Conservation (phyloP, 2,113 vertebrate species). For the Callospermophilus lateralis region DNA sequence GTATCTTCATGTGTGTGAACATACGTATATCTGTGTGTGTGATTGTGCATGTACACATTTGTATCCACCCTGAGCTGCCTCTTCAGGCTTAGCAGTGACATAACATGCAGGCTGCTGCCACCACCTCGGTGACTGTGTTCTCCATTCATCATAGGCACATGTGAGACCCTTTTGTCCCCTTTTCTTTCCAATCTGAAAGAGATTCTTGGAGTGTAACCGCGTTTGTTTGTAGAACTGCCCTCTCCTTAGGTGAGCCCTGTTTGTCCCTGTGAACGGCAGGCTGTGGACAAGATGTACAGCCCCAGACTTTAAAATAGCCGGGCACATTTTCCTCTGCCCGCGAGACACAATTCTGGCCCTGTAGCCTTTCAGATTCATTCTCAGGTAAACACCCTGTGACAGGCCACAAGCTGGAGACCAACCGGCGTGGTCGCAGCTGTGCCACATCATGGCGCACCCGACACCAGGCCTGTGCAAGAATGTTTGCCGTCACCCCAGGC, state of each 20-base stretch:
- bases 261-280: slow-evolving; percentile 84
- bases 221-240: slow-evolving; percentile 78
- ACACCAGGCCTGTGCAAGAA: slow-evolving; percentile 90
- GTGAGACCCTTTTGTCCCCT: neutral
- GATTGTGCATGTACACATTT: neutral
- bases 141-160: neutral
- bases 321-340: slow-evolving; percentile 87
- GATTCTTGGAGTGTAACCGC: slow-evolving; percentile 48
- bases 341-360: slow-evolving; percentile 90
- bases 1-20: neutral
- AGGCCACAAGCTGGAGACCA: slow-evolving; percentile 88
- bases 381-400: slow-evolving; percentile 94
- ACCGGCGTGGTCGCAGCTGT: slow-evolving; percentile 92
- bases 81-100: neutral
- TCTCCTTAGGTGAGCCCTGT: slow-evolving; percentile 67
- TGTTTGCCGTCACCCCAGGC: slow-evolving; percentile 96
- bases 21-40: neutral
- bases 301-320: slow-evolving; percentile 80
- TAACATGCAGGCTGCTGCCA: neutral
- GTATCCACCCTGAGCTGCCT: neutral
- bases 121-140: neutral
- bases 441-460: slow-evolving; percentile 90
- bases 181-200: slow-evolving; percentile 66
- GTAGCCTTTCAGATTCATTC: slow-evolving; percentile 93
- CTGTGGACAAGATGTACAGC: slow-evolving; percentile 86